Evolutionary conservation across 1,140 invertebrate species (phyloP), one percentile per base, ranked within the genome.

Genomic region (Potamilus streckersoni): DNA sequence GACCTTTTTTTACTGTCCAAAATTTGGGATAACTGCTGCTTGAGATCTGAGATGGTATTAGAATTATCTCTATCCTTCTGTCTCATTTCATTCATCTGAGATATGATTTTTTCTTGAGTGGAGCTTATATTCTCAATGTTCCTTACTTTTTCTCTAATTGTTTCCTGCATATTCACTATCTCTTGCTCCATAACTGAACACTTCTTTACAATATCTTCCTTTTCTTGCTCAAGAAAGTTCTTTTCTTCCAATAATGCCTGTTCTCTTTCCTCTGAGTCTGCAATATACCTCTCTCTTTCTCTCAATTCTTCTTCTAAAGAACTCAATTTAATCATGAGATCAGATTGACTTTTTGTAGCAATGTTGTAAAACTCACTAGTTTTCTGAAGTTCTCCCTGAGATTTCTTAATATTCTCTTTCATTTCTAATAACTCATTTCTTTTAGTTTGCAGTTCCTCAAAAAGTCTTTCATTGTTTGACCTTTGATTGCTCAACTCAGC

Each of bases 401-500:
- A 23, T 63, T 60, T 61, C 31, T 77, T 55, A n/a, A 68, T 49
- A n/a, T 72, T 77, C 31, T 77, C 75, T 57, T 77, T 71, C 38
- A 77, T n/a, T 14, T 72, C 14, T 19, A 72, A 55, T 16, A 69
- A 63, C 62, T 77, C 75, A 72, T 71, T 77, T 57, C 73, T 69
- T 55, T 77, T 77, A 62, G 72, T 71, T 72, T 77, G 73, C 38
- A 55, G 62, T 55, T 77, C 63, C 72, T 77, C 75, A 63, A 72
- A 71, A 19, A 61, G 6, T n/a, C 65, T 16, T 71, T 72, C 73
- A 17, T 68, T 57, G 19, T 77, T 59, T n/a, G 64, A 19, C 61
- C 57, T 72, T n/a, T 58, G 14, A 57, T 67, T 27, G 16, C 62
- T 71, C 23, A 60, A 27, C 17, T 77, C 70, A 58, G 20, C 8